Evolutionary conservation across 2,113 vertebrate species (phyloP).

Genomic region (Peromyscus polionotus): DNA sequence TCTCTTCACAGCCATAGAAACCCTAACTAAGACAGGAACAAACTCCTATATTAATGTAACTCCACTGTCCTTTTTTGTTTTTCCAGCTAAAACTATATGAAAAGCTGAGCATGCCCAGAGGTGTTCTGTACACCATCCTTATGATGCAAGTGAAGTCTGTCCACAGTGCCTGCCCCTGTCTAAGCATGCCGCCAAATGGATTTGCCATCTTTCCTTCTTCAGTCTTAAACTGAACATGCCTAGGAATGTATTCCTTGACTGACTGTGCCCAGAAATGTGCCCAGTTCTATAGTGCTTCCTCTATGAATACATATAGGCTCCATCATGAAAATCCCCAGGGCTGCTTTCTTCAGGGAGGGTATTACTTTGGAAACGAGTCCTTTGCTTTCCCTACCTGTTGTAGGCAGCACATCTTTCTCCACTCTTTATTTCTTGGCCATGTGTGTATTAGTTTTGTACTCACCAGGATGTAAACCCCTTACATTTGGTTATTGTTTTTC

Average conservation of each 20-base stretch:
- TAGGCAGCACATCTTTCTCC: background rate
- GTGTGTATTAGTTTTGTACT: too few relatives aligned
- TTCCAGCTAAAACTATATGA: background rate
- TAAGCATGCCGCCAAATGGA: background rate
- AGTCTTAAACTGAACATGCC: background rate
- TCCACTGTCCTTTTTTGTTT: background rate
- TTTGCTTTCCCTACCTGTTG: background rate
- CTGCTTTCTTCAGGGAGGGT: background rate
- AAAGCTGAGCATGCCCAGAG: background rate
- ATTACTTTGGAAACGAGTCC: background rate
- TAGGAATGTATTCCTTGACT: background rate
- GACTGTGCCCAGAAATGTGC: too few relatives aligned
- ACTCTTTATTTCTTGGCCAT: background rate
- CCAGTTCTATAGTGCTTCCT: background rate
- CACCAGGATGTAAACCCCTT: background rate
- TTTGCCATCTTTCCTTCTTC: background rate
- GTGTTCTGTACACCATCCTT: background rate
- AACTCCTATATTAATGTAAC: background rate
- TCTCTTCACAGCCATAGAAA: too few relatives aligned
- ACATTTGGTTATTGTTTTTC: background rate
- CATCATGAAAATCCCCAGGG: background rate
- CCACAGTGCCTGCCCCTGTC: background rate
- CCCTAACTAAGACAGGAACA: background rate
- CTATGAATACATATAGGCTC: background rate
- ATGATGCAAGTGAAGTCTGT: background rate